Evolutionary conservation across 1,140 invertebrate species (phyloP).

Genomic region (Parapsyche elsis): DNA sequence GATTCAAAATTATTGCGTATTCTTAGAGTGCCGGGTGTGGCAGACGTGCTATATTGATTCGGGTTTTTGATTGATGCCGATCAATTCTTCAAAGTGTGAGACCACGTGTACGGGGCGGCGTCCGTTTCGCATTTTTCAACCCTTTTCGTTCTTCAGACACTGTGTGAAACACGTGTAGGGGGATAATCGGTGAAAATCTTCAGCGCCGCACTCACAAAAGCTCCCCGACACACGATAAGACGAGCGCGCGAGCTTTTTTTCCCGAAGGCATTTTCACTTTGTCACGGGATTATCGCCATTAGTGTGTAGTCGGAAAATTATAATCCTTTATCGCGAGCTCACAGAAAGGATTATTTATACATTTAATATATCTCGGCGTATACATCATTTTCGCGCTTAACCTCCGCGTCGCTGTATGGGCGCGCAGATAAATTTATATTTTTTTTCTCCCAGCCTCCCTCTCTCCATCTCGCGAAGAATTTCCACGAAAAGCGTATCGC

Average conservation of each 20-base stretch:
- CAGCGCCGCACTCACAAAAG: neutral
- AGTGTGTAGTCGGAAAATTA: slow-evolving; percentile 38
- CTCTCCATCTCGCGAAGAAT: neutral
- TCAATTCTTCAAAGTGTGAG: neutral
- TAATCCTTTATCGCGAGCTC: slow-evolving; percentile 39
- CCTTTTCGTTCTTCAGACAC: neutral
- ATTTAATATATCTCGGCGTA: slow-evolving; percentile 2
- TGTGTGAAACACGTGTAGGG: neutral
- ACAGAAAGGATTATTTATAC: slow-evolving; percentile 38
- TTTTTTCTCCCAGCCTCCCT: neutral
- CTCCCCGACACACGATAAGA: slow-evolving; percentile 20
- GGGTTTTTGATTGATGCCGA: neutral
- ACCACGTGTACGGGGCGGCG: neutral
- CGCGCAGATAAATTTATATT: neutral
- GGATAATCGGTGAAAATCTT: slow-evolving; percentile 37
- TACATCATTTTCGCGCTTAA: slow-evolving; percentile 28
- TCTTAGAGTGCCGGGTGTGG: no score
- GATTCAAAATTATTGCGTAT: no score
- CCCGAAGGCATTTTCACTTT: slow-evolving; percentile 29
- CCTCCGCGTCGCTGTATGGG: neutral
- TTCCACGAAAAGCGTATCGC: slow-evolving; percentile 2
- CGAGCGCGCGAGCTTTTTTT: slow-evolving; percentile 23
- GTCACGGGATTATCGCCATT: slow-evolving; percentile 39
- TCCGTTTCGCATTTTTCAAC: neutral
- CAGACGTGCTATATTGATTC: no score